These are phyloP conservation scores for Crotalus horridus DNA, from an alignment of 2,113 vertebrate genomes.

Conservation along the genomic window DNA sequence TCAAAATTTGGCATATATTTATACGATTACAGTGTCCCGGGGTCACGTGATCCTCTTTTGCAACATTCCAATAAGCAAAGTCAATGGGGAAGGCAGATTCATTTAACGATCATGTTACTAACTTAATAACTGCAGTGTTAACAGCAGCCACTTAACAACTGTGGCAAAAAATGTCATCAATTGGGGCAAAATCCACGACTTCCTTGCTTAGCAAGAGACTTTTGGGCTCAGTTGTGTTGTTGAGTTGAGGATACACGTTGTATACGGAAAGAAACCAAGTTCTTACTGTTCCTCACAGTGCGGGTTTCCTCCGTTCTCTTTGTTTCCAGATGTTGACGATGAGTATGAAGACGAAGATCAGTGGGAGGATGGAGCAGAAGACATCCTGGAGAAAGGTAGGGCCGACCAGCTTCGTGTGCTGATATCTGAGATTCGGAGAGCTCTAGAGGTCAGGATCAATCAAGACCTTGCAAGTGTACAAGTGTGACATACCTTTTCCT, in stretches of 20 bases:
- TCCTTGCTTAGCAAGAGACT: not conserved
- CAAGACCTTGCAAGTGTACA: not conserved
- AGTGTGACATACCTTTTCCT: not conserved
- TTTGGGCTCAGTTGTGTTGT: not conserved
- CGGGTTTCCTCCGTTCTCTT: not conserved
- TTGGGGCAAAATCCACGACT: not conserved
- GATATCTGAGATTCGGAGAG: not conserved
- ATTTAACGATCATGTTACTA: not conserved
- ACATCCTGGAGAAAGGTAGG: constrained; percentile 92
- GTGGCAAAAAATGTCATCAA: not conserved
- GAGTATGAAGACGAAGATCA: constrained; percentile 94
- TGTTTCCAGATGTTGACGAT: constrained; percentile 83
- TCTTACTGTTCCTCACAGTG: not conserved
- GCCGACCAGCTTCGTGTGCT: accelerated
- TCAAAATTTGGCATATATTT: not conserved
- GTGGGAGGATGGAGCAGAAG: constrained; percentile 89
- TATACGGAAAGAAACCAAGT: not conserved
- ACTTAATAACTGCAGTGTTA: not conserved
- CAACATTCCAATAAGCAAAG: not conserved
- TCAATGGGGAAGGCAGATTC: not conserved
- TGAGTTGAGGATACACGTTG: not conserved
- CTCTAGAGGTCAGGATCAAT: not conserved
- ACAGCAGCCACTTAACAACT: not conserved
- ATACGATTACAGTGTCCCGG: not conserved
- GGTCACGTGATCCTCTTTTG: not conserved